Conservation (phyloP, 2,888 invertebrate genomes). For the Notocelia uddmanniana region DNA sequence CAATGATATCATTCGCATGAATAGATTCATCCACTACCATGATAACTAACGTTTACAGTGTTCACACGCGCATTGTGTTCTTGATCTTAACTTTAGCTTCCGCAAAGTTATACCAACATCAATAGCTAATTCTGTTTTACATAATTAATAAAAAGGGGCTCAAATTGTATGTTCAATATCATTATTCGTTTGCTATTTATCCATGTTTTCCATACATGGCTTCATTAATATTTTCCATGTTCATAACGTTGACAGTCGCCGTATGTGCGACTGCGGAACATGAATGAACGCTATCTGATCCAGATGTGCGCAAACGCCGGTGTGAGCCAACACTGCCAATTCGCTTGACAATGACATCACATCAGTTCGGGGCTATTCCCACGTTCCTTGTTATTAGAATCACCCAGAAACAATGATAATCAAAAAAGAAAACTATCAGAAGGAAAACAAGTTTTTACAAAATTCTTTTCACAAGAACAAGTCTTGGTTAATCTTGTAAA, state of each 20-base stretch:
- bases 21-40: conserved; percentile 10
- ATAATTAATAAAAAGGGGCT: not conserved
- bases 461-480: not conserved
- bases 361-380: conserved; percentile 8
- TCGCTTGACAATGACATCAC: conserved; percentile 30
- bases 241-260: not conserved
- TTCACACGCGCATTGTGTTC: conserved; percentile 14
- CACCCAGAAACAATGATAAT: conserved; percentile 9
- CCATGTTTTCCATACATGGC: too few species aligned
- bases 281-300: conserved; percentile 28
- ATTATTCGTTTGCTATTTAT: too few species aligned
- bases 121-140: not conserved
- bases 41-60: not conserved
- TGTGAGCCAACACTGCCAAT: conserved; percentile 33
- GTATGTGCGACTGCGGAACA: conserved; percentile 10
- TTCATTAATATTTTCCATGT: not conserved
- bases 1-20: conserved; percentile 17
- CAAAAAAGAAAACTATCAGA: not conserved
- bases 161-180: not conserved
- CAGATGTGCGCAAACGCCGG: conserved; percentile 17
- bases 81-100: not conserved
- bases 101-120: not conserved
- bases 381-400: conserved; percentile 13
- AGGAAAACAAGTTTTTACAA: not conserved
- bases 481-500: not conserved